These are phyloP conservation scores for Eucera pruinosa DNA, from an alignment of 2,888 invertebrate species.

Conservation along the genomic window DNA sequence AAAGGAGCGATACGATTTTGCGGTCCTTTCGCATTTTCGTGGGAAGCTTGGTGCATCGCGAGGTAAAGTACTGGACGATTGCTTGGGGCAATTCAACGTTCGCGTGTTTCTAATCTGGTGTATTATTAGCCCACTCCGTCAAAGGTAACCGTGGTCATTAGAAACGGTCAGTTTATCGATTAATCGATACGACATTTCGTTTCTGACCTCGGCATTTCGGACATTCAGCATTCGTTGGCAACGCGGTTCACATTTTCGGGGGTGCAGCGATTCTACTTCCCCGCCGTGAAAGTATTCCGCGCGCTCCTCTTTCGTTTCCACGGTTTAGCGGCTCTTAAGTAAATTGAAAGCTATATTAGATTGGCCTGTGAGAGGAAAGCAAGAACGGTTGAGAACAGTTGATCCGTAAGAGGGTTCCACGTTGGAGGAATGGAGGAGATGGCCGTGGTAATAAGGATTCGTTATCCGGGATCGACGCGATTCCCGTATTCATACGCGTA, in stretches of 20 bases:
- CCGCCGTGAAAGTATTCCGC: neutral
- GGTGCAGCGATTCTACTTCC: neutral
- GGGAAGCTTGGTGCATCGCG: neutral
- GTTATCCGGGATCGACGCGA: constrained; percentile 9
- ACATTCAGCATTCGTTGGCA: neutral
- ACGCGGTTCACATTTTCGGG: neutral
- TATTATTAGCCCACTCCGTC: constrained; percentile 38
- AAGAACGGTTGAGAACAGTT: neutral
- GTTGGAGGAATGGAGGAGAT: neutral
- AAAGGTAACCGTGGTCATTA: constrained; percentile 55
- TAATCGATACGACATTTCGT: constrained; percentile 62
- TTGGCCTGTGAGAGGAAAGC: too few relatives aligned
- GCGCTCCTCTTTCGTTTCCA: neutral
- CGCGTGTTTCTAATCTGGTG: constrained; percentile 66
- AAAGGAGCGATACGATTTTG: neutral
- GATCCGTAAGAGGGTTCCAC: neutral
- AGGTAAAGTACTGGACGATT: constrained; percentile 8
- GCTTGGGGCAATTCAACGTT: constrained; percentile 39
- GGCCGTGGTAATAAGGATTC: constrained; percentile 19
- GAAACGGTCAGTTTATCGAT: constrained; percentile 67
- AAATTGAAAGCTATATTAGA: too few relatives aligned
- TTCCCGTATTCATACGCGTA: neutral
- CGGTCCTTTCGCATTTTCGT: neutral
- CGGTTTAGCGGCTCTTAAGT: too few relatives aligned
- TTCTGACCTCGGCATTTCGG: neutral